Conservation (phyloP, 2,888 invertebrate genomes). For the Gymnosoma rotundatum region DNA sequence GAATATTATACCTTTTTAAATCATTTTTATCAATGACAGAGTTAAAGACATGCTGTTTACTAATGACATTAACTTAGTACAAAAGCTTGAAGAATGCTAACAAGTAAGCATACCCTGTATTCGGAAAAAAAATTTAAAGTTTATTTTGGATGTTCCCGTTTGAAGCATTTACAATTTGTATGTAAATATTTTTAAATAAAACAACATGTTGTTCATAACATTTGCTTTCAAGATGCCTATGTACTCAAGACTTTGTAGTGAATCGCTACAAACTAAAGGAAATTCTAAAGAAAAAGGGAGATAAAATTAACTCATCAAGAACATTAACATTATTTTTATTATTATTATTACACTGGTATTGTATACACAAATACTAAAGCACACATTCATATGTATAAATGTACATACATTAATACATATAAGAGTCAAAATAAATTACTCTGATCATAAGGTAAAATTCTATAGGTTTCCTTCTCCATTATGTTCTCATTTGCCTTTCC, state of each 20-base stretch:
- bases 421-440: slow-evolving; percentile 25
- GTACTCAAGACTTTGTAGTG: not conserved
- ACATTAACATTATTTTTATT: slow-evolving; percentile 36
- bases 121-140: not conserved
- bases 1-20: no score
- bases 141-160: no score
- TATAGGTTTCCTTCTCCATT: slow-evolving; percentile 7
- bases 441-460: slow-evolving; percentile 32
- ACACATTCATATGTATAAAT: no score
- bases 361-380: not conserved
- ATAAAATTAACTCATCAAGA: slow-evolving; percentile 26
- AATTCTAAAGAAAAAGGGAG: not conserved
- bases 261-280: not conserved
- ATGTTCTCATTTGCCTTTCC: slow-evolving; percentile 10
- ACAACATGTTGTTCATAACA: slow-evolving; percentile 24
- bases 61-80: no score
- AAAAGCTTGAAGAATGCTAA: no score
- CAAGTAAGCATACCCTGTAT: no score
- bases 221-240: slow-evolving; percentile 26
- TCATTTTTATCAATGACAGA: no score
- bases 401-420: not conserved
- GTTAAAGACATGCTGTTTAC: no score
- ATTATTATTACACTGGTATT: slow-evolving; percentile 26
- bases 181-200: slow-evolving; percentile 41
- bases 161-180: no score